phyloP scores from a whole-genome alignment of 2,113 vertebrate genomes.

The Kryptolebias marmoratus region DNA sequence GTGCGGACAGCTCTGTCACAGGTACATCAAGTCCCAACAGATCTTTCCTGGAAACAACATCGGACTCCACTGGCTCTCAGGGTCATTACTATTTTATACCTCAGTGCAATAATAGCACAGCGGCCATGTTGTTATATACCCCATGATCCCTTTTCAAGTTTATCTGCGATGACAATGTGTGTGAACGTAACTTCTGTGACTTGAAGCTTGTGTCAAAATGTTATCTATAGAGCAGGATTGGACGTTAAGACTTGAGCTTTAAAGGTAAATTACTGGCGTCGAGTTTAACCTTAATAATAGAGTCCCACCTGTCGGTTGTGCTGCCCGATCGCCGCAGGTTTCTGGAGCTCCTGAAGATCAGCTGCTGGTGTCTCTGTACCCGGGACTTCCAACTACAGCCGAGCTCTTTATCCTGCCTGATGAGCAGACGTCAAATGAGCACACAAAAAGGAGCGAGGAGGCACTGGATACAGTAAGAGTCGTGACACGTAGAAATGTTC shows the following conservation, averaged over 20 bases:
- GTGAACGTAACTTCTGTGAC: slow-evolving; percentile 6
- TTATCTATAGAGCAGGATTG: background rate
- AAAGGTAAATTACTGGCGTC: background rate
- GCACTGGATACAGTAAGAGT: slow-evolving; percentile 86
- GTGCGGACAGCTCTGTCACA: slow-evolving; percentile 90
- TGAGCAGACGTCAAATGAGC: slow-evolving; percentile 65
- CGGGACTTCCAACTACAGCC: slow-evolving; percentile 90
- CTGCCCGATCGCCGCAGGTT: slow-evolving; percentile 77
- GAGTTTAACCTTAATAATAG: background rate
- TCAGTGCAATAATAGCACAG: slow-evolving; percentile 28
- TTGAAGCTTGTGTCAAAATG: slow-evolving; percentile 3
- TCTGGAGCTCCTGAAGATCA: slow-evolving; percentile 88
- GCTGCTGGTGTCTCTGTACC: slow-evolving; percentile 90
- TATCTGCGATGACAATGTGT: slow-evolving; percentile 17
- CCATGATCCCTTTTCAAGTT: slow-evolving; percentile 30
- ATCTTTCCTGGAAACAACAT: slow-evolving; percentile 38
- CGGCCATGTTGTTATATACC: slow-evolving; percentile 30
- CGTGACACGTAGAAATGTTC: background rate
- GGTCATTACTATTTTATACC: slow-evolving; percentile 67
- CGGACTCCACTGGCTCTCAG: slow-evolving; percentile 41
- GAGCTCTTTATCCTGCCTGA: slow-evolving; percentile 93
- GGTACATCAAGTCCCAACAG: slow-evolving; percentile 75
- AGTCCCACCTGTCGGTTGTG: background rate
- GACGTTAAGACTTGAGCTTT: background rate
- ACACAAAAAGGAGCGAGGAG: slow-evolving; percentile 83